Percentiles rank a stretch among this genome's conserved stretches.
These are phyloP conservation scores for Polyodon spathula DNA, from an alignment of 2,113 vertebrate genomes.

Conservation along the genomic window DNA sequence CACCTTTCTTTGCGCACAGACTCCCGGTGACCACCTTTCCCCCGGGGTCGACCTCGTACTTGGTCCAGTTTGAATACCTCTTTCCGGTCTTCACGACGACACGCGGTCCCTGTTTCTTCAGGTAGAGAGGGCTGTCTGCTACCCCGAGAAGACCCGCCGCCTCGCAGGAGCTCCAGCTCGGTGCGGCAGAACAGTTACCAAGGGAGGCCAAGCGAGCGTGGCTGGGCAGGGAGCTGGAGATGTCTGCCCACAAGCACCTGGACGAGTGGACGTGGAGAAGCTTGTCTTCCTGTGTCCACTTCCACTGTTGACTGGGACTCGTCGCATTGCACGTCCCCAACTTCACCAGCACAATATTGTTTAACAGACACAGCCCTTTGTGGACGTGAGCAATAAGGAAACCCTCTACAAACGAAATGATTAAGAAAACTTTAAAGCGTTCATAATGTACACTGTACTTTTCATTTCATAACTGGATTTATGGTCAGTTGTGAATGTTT, in stretches of 20 bases:
- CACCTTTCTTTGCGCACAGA: constrained; percentile 67
- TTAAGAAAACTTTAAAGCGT: not conserved
- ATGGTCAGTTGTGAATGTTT: not conserved
- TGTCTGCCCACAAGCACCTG: constrained; percentile 56
- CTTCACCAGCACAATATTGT: constrained; percentile 34
- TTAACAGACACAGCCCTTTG: constrained; percentile 57
- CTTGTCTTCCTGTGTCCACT: constrained; percentile 55
- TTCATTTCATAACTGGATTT: not conserved
- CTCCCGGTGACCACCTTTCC: constrained; percentile 41
- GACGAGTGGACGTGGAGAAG: constrained; percentile 54
- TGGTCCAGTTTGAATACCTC: constrained; percentile 68
- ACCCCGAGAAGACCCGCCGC: constrained; percentile 54
- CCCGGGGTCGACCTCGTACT: constrained; percentile 44
- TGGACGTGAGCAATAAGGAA: constrained; percentile 70
- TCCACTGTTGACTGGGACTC: constrained; percentile 65
- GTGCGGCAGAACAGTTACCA: constrained; percentile 49
- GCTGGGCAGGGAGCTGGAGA: constrained; percentile 34
- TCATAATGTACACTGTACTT: not conserved
- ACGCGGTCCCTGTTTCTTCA: constrained; percentile 62
- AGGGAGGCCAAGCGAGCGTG: constrained; percentile 44
- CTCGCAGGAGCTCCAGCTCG: constrained; percentile 67
- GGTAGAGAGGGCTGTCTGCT: constrained; percentile 57
- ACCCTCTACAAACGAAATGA: constrained; percentile 50
- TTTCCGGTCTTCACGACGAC: constrained; percentile 52
- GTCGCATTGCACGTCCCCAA: constrained; percentile 57